phyloP scores from a whole-genome alignment of 2,113 vertebrate species.

The Psephotus haematonotus region DNA sequence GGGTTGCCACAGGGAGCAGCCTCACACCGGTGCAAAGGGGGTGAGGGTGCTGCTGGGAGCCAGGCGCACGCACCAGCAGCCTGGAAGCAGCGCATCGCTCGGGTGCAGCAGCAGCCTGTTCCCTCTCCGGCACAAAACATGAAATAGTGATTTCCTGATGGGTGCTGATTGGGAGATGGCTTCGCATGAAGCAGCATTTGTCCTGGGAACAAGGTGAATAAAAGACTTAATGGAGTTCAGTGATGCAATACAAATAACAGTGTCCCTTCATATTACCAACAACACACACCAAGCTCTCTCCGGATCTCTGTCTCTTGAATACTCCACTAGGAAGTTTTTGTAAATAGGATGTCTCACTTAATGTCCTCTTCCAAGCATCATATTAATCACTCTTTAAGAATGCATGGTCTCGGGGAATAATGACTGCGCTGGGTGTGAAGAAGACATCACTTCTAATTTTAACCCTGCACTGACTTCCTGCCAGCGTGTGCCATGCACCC shows the following conservation, averaged over 20 bases:
- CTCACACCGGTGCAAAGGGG: neutral
- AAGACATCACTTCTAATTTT: rapidly evolving
- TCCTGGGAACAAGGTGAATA: neutral
- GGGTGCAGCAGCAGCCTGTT: neutral
- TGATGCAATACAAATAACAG: neutral
- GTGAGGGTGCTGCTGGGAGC: neutral
- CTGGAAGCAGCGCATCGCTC: rapidly evolving
- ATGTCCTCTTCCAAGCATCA: neutral
- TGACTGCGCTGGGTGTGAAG: neutral
- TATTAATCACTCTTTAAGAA: neutral
- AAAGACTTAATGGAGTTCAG: conserved; percentile 2
- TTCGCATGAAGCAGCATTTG: neutral
- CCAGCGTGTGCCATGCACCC: rapidly evolving
- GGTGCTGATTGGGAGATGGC: neutral
- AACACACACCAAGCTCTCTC: neutral
- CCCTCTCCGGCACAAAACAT: neutral
- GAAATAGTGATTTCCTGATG: neutral
- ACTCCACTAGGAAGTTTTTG: neutral
- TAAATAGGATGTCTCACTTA: neutral
- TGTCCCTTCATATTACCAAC: conserved; percentile 4
- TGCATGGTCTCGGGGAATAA: rapidly evolving
- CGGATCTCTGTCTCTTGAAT: neutral
- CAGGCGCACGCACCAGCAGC: neutral
- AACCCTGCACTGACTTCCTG: neutral
- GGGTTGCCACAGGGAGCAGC: rapidly evolving